Evolutionary conservation across 2,113 vertebrate species (phyloP).

Genomic region (Leucopsar rothschildi): DNA sequence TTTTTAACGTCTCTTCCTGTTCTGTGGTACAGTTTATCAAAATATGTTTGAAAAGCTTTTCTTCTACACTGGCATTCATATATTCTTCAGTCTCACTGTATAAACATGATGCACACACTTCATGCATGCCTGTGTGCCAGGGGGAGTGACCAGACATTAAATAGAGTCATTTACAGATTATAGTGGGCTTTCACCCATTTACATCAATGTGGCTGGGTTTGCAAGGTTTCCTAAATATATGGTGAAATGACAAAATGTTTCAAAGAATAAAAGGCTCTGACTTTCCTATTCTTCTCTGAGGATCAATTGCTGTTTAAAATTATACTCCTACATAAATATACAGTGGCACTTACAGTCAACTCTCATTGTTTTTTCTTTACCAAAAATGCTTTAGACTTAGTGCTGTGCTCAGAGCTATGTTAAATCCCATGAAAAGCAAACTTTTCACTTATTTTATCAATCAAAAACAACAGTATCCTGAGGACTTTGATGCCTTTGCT

Average conservation of each 20-base stretch:
- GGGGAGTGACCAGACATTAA: neutral
- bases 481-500: neutral
- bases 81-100: neutral
- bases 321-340: neutral
- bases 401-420: constrained; percentile 22
- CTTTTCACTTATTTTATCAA: neutral
- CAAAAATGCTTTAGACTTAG: neutral
- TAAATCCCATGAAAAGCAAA: constrained; percentile 7
- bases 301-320: neutral
- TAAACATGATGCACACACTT: neutral
- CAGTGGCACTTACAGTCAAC: neutral
- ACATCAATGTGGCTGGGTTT: neutral
- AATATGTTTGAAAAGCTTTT: neutral
- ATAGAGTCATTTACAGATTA: neutral
- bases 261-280: neutral
- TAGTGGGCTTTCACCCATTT: neutral
- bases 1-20: neutral
- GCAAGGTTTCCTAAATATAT: neutral
- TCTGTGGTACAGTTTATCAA: neutral
- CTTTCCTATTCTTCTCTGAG: neutral
- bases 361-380: constrained; percentile 6
- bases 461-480: neutral
- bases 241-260: neutral
- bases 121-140: neutral
- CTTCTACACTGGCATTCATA: neutral